Evolutionary conservation across 2,888 invertebrate genomes (phyloP).

Genomic region (Biston betularia): DNA sequence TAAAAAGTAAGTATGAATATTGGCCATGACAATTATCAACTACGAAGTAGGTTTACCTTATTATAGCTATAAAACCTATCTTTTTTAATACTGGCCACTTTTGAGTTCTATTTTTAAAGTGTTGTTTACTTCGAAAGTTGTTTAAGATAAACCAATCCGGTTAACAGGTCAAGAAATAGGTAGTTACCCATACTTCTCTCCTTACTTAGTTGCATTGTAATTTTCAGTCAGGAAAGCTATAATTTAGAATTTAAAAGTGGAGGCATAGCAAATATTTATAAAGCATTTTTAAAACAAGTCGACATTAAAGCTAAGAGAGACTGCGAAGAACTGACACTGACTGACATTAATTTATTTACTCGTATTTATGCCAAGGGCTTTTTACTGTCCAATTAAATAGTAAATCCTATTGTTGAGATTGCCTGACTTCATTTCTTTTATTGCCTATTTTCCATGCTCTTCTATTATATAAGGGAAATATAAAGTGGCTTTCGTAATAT

Average conservation of each 20-base stretch:
- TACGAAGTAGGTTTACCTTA: not conserved
- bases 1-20: slow-evolving; percentile 14
- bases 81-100: not conserved
- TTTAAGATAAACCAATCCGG: slow-evolving; percentile 2
- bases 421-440: not conserved
- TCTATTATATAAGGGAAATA: not conserved
- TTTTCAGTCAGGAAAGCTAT: not conserved
- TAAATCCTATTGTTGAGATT: not conserved
- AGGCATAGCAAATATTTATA: slow-evolving; percentile 14
- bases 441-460: not conserved
- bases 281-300: not conserved
- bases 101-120: slow-evolving; percentile 7
- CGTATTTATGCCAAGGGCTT: not conserved
- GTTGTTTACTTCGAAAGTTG: too few relatives aligned
- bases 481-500: not conserved
- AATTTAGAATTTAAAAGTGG: slow-evolving; percentile 13
- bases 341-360: not conserved
- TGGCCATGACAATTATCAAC: slow-evolving; percentile 13
- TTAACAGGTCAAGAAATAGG: slow-evolving; percentile 4
- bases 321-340: not conserved
- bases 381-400: not conserved
- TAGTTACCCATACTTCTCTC: too few relatives aligned
- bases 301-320: slow-evolving; percentile 50
- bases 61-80: not conserved
- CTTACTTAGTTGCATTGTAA: slow-evolving; percentile 13